Evolutionary conservation across 1,140 invertebrate genomes (phyloP).

Genomic region (Drosophila nannoptera): DNA sequence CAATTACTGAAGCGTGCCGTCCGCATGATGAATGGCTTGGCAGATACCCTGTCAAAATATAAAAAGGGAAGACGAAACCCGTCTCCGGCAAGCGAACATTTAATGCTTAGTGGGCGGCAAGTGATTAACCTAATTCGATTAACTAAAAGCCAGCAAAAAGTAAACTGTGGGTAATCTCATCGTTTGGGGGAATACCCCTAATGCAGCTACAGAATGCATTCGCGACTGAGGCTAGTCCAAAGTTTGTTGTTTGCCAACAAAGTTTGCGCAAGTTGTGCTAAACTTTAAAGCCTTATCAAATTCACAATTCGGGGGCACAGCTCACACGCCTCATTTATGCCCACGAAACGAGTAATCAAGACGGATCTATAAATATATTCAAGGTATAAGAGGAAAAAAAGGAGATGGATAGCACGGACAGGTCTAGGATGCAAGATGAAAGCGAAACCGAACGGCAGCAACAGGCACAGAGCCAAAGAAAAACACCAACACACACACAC

Average conservation of each 20-base stretch:
- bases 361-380: slow-evolving; percentile 23
- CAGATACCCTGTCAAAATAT: slow-evolving; percentile 2
- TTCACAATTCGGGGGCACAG: neutral
- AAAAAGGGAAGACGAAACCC: no score
- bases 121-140: no score
- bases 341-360: slow-evolving; percentile 11
- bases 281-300: neutral
- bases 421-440: slow-evolving; percentile 49
- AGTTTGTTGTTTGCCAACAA: neutral
- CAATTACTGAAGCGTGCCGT: slow-evolving; percentile 56
- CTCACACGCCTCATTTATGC: slow-evolving; percentile 5
- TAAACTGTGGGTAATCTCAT: neutral
- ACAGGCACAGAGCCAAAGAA: slow-evolving; percentile 20
- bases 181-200: neutral
- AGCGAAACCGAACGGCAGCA: slow-evolving; percentile 53
- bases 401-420: neutral
- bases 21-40: neutral
- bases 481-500: neutral
- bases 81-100: no score
- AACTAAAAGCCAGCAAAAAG: no score
- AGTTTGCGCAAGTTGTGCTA: neutral
- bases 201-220: neutral
- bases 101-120: no score
- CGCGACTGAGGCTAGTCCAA: neutral
- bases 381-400: neutral